Evolutionary conservation across 2,113 vertebrate genomes (phyloP).

Genomic region (Epinephelus fuscoguttatus): DNA sequence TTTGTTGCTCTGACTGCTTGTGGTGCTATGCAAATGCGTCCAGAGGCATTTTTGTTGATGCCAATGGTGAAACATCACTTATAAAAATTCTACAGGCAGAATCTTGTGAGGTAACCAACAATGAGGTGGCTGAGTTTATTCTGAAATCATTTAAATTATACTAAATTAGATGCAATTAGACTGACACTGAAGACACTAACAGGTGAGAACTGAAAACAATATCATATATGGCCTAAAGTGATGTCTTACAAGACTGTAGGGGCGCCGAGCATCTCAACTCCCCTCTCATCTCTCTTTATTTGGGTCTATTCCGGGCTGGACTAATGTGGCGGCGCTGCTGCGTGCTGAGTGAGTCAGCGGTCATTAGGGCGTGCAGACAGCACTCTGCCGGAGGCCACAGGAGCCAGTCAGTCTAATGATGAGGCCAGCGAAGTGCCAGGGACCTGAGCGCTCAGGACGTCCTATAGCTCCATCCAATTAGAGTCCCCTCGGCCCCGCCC

Average conservation of each 20-base stretch:
- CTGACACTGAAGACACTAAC: neutral
- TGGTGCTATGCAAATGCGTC: too few relatives aligned
- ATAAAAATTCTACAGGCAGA: neutral
- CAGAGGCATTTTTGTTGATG: too few relatives aligned
- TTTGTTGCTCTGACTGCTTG: too few relatives aligned
- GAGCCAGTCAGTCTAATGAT: constrained; percentile 81
- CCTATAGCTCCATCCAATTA: constrained; percentile 66
- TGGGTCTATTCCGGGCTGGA: constrained; percentile 70
- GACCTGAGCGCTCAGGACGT: constrained; percentile 64
- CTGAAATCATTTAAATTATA: neutral
- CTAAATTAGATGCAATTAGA: neutral
- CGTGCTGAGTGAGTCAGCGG: constrained; percentile 79
- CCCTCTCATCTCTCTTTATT: constrained; percentile 71
- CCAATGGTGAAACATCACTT: too few relatives aligned
- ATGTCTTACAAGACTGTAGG: constrained; percentile 59
- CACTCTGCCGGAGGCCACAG: constrained; percentile 75
- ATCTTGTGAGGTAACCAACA: too few relatives aligned
- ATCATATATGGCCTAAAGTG: constrained; percentile 11
- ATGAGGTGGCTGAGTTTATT: neutral
- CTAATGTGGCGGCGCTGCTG: constrained; percentile 70
- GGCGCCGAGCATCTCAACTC: constrained; percentile 43
- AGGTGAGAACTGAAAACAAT: neutral
- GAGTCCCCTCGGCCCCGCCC: constrained; percentile 15
- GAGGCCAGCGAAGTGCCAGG: constrained; percentile 62
- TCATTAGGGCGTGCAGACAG: constrained; percentile 78